These are phyloP conservation scores for Orthosia gracilis DNA, from an alignment of 2,888 invertebrate species.

Conservation along the genomic window DNA sequence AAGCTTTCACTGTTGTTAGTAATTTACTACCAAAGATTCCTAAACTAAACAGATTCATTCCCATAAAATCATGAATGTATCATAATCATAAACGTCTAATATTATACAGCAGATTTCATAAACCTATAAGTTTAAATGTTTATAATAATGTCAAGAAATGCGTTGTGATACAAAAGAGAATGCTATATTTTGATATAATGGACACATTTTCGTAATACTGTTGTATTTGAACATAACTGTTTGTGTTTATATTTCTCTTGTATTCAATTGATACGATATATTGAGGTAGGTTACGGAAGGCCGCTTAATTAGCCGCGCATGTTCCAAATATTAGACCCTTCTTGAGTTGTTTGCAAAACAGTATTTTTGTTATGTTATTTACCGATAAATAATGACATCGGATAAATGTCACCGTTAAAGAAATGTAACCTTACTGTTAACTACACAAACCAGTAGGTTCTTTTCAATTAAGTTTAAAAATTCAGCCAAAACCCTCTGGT, in stretches of 20 bases:
- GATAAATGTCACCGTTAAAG: not conserved
- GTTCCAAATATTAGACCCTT: not conserved
- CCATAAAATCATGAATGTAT: slow-evolving; percentile 25
- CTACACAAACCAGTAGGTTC: too few species aligned
- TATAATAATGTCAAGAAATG: slow-evolving; percentile 28
- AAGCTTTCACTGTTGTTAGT: slow-evolving; percentile 21
- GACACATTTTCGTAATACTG: not conserved
- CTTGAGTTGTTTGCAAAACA: not conserved
- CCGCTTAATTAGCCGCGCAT: not conserved
- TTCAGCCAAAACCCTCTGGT: not conserved
- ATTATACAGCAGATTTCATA: slow-evolving; percentile 6
- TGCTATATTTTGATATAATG: slow-evolving; percentile 23
- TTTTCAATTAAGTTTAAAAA: not conserved
- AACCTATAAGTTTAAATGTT: slow-evolving; percentile 40
- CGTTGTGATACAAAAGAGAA: slow-evolving; percentile 21
- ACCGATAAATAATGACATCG: not conserved
- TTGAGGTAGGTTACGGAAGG: slow-evolving; percentile 21
- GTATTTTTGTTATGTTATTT: not conserved
- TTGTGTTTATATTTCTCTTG: not conserved
- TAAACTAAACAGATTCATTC: slow-evolving; percentile 14
- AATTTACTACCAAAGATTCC: slow-evolving; percentile 20
- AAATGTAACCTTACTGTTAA: not conserved
- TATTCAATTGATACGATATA: not conserved
- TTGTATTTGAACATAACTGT: slow-evolving; percentile 1
- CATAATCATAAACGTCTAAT: slow-evolving; percentile 16